Evolutionary conservation across 2,797 vertebrate genomes (phyloP).

Genomic region (Melanogrammus aeglefinus): DNA sequence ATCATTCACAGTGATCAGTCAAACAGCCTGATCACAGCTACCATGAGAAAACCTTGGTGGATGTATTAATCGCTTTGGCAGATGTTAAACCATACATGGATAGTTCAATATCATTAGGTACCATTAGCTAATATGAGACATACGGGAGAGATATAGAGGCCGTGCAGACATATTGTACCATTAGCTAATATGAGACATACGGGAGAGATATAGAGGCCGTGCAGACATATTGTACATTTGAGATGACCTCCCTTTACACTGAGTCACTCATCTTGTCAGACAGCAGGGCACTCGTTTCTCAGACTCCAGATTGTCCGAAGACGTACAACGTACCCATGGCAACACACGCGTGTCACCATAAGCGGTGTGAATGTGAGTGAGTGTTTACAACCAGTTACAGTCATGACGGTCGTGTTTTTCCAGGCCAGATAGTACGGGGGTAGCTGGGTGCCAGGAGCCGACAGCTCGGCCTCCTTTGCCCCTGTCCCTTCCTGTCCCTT

Average conservation of each 20-base stretch:
- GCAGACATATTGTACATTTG: not conserved
- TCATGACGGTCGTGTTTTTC: slow-evolving; percentile 29
- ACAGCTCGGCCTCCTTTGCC: slow-evolving; percentile 45
- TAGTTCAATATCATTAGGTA: not conserved
- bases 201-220: slow-evolving; percentile 2
- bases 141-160: slow-evolving; percentile 6
- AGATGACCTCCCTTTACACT: not conserved
- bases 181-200: not conserved
- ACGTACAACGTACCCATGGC: slow-evolving; percentile 44
- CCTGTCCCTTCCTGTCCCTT: slow-evolving; percentile 34
- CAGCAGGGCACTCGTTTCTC: slow-evolving; percentile 24
- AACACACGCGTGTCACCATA: slow-evolving; percentile 38
- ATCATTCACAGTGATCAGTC: not conserved
- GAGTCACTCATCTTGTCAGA: slow-evolving; percentile 35
- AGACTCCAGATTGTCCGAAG: slow-evolving; percentile 39
- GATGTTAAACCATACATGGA: not conserved
- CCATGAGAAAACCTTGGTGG: not conserved
- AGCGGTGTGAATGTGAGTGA: slow-evolving; percentile 32
- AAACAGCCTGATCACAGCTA: no score
- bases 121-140: not conserved
- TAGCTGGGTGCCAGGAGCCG: slow-evolving; percentile 38
- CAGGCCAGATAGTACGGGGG: slow-evolving; percentile 24
- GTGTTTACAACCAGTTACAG: slow-evolving; percentile 36
- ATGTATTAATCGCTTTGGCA: not conserved
- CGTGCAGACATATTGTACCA: not conserved